Evolutionary conservation across 2,113 vertebrate genomes (phyloP), one percentile per base, ranked within the genome.

Genomic region (Microtus ochrogaster): DNA sequence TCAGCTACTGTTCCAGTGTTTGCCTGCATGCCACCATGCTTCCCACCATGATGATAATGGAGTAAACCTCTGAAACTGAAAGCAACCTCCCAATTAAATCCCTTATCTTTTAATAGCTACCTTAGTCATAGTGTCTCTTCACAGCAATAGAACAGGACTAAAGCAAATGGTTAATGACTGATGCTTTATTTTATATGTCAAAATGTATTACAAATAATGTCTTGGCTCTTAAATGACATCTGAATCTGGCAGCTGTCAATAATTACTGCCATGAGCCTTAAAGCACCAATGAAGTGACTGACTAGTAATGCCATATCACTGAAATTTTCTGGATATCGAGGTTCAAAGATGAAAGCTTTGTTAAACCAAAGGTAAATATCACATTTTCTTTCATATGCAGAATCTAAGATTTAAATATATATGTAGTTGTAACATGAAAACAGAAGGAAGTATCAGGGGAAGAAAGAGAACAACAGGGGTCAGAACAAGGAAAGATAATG

Each of bases 141-240:
- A 55, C 78, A 55, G 49, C 49, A 81, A 81, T 5, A n/a, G 77
- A 79, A 36, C 11, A 22, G 55, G 78, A 81, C 33, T 81, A n/a
- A 55, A 21, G n/a, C 49, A 81, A 81, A 81, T 55, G 26, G 55
- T 73, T 79, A 96, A 86, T 74, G 63, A 87, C 81, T 88, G 58
- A 81, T 47, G 22, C 30, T 49, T 89, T 58, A 83, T 16, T 39
- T 58, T 70, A 47, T 74, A 13, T 49, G 21, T 82, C 49, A 91
- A 87, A 74, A 86, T 55, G 12, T 26, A 86, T 76, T 88, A 66
- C 19, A 74, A 44, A 76, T 28, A 58, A 66, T 68, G 13, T 33
- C 30, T n/a, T 26, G 77, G n/a, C 44, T 28, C 65, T 73, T 41
- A 79, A 91, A 61, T 52, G 36, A 16, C 47, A 86, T 66, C 47